phyloP scores from a whole-genome alignment of 1,140 invertebrate species.

The Cotesia chilonis region DNA sequence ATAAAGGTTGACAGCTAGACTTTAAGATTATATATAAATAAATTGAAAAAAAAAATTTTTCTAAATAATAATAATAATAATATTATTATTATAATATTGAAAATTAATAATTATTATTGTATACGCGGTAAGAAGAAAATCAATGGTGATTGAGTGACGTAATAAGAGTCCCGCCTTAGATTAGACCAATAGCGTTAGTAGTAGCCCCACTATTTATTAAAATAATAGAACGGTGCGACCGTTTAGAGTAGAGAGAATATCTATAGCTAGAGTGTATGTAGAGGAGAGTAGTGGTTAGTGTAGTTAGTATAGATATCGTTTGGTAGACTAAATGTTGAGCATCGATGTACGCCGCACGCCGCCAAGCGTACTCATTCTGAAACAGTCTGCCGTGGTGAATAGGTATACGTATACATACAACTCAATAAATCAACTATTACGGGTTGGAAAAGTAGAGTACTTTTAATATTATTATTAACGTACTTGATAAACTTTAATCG shows the following conservation, averaged over 20 bases:
- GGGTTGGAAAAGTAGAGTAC: constrained; percentile 41
- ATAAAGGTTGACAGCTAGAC: too few species aligned
- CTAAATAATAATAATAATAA: too few species aligned
- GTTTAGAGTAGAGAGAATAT: too few species aligned
- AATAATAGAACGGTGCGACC: neutral
- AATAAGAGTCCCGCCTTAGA: constrained; percentile 59
- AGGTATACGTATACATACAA: constrained; percentile 28
- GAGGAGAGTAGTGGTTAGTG: neutral
- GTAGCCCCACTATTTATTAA: constrained; percentile 23
- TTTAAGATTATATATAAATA: too few species aligned
- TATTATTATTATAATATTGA: too few species aligned
- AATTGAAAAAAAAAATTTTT: too few species aligned
- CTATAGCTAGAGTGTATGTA: too few species aligned
- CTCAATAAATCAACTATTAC: neutral
- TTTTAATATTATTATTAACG: constrained; percentile 14
- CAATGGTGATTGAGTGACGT: constrained; percentile 62
- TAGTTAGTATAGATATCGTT: too few species aligned
- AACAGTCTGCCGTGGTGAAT: constrained; percentile 48
- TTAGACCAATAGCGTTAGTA: constrained; percentile 48
- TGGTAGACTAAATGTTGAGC: too few species aligned
- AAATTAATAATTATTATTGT: too few species aligned
- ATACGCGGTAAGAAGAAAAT: constrained; percentile 50
- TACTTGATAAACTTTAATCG: constrained; percentile 25
- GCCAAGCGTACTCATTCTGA: constrained; percentile 56
- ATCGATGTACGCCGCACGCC: constrained; percentile 34